These are phyloP conservation scores for Hypolimnas misippus DNA, from an alignment of 2,888 invertebrate genomes.

Conservation along the genomic window DNA sequence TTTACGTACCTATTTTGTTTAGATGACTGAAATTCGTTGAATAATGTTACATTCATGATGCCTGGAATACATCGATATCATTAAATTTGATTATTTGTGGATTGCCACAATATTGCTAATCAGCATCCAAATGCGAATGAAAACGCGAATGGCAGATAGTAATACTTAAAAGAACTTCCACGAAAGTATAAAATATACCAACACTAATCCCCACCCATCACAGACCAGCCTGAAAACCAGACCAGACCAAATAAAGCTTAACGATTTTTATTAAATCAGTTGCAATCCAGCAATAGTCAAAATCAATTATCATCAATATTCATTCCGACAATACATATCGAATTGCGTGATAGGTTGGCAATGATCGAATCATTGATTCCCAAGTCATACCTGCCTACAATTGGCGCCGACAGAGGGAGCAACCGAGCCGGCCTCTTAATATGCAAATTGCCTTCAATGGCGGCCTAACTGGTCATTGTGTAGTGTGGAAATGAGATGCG, in stretches of 20 bases:
- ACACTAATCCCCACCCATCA: not conserved
- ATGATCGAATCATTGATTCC: slow-evolving; percentile 46
- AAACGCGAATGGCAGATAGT: too few relatives aligned
- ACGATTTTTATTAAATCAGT: slow-evolving; percentile 31
- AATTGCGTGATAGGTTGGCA: slow-evolving; percentile 44
- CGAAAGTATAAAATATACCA: not conserved
- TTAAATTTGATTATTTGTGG: too few relatives aligned
- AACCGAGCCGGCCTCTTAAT: slow-evolving; percentile 51
- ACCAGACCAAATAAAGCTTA: slow-evolving; percentile 15
- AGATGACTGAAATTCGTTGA: too few relatives aligned
- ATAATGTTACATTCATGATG: too few relatives aligned
- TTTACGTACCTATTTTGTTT: too few relatives aligned
- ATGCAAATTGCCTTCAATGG: slow-evolving; percentile 63
- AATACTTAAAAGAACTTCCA: not conserved
- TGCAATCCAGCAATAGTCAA: slow-evolving; percentile 15
- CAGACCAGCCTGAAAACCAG: not conserved
- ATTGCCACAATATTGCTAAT: too few relatives aligned
- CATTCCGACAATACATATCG: slow-evolving; percentile 39
- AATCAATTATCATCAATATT: slow-evolving; percentile 43
- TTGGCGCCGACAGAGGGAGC: slow-evolving; percentile 50
- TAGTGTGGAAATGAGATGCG: slow-evolving; percentile 50
- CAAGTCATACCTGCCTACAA: slow-evolving; percentile 22
- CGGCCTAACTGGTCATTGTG: slow-evolving; percentile 62
- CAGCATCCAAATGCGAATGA: too few relatives aligned
- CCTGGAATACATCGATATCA: too few relatives aligned